Conservation (phyloP, 2,113 vertebrate species). For the Psilopsiagon aymara region DNA sequence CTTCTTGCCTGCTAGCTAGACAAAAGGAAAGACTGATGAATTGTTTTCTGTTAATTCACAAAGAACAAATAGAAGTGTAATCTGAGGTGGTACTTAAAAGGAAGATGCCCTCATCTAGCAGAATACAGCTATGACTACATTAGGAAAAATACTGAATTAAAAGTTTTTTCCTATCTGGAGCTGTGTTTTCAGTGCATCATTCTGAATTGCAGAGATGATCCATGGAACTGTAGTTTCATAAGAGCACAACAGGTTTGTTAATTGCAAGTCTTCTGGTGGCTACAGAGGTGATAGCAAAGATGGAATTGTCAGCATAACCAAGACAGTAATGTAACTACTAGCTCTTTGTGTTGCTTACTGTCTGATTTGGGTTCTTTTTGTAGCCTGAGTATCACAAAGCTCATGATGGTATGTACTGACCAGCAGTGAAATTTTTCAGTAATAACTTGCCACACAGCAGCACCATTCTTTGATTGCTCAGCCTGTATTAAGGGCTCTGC, state of each 20-base stretch:
- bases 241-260: neutral
- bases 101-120: neutral
- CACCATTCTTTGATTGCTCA: neutral
- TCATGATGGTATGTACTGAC: neutral
- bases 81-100: neutral
- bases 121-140: neutral
- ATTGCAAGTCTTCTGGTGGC: neutral
- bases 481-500: neutral
- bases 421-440: neutral
- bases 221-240: neutral
- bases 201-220: neutral
- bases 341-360: neutral
- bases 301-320: neutral
- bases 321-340: neutral
- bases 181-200: neutral
- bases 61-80: neutral
- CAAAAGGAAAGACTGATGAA: neutral
- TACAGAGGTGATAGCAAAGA: neutral
- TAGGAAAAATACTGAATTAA: neutral
- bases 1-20: neutral
- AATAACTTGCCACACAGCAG: neutral
- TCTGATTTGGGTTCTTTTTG: neutral
- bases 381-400: neutral
- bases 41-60: neutral
- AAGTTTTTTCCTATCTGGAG: neutral